Evolutionary conservation across 2,797 vertebrate species (phyloP).

Genomic region (Catharus ustulatus): DNA sequence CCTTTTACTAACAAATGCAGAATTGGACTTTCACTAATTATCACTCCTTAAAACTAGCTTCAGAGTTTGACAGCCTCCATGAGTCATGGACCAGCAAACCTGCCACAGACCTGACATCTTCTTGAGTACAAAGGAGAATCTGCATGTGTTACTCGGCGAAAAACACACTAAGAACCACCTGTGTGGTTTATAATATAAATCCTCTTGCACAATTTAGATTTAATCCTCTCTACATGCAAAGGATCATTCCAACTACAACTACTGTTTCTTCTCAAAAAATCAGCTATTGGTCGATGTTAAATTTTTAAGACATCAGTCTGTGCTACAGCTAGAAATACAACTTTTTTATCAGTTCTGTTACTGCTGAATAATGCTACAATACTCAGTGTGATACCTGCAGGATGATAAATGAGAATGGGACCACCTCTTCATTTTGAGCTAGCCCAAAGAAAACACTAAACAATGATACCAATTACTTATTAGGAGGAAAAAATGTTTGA

Average conservation of each 20-base stretch:
- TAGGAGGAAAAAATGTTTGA: background rate
- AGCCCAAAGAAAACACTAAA: background rate
- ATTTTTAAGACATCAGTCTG: background rate
- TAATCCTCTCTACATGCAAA: background rate
- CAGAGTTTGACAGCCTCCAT: background rate
- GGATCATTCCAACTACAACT: background rate
- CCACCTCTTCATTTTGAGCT: background rate
- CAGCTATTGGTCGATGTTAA: background rate
- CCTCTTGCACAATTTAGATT: background rate
- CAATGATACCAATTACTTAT: background rate
- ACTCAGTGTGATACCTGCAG: background rate
- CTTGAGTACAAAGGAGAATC: background rate
- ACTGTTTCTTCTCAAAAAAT: background rate
- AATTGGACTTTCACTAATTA: background rate
- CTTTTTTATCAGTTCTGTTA: background rate
- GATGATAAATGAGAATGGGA: background rate
- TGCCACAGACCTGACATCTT: background rate
- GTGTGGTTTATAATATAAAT: background rate
- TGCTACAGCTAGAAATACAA: background rate
- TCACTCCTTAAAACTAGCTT: background rate
- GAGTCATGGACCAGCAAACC: background rate
- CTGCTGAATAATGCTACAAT: background rate
- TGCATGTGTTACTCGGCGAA: background rate
- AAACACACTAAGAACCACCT: background rate
- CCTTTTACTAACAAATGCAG: background rate